phyloP scores from a whole-genome alignment of 2,113 vertebrate genomes.

The Zosterops japonicus region DNA sequence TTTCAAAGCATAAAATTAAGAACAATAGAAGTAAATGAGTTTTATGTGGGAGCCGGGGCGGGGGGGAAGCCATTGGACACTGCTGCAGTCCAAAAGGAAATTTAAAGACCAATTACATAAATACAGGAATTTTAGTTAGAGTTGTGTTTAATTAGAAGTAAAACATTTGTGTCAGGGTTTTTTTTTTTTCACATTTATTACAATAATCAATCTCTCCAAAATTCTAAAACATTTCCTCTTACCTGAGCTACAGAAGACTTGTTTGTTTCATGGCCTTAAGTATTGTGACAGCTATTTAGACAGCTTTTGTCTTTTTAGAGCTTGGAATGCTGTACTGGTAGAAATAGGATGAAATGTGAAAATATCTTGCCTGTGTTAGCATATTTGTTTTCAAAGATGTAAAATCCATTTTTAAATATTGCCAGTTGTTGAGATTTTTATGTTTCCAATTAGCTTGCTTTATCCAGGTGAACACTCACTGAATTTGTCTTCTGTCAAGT shows the following conservation, averaged over 20 bases:
- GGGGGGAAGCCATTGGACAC: not conserved
- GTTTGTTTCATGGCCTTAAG: not conserved
- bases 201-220: not conserved
- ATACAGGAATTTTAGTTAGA: not conserved
- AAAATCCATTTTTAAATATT: not conserved
- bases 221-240: not conserved
- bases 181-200: not conserved
- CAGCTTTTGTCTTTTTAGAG: not conserved
- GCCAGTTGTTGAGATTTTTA: not conserved
- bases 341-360: not conserved
- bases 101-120: not conserved
- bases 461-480: not conserved
- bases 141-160: not conserved
- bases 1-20: not conserved
- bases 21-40: not conserved
- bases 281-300: not conserved
- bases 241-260: not conserved
- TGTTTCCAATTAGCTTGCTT: not conserved
- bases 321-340: not conserved
- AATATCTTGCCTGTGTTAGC: not conserved
- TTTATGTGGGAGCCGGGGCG: not conserved
- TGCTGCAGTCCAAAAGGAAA: not conserved
- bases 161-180: not conserved
- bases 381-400: not conserved
- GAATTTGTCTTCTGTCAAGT: not conserved